Conservation (phyloP, 1,140 invertebrate species). For the Drosophila oshimai region DNA sequence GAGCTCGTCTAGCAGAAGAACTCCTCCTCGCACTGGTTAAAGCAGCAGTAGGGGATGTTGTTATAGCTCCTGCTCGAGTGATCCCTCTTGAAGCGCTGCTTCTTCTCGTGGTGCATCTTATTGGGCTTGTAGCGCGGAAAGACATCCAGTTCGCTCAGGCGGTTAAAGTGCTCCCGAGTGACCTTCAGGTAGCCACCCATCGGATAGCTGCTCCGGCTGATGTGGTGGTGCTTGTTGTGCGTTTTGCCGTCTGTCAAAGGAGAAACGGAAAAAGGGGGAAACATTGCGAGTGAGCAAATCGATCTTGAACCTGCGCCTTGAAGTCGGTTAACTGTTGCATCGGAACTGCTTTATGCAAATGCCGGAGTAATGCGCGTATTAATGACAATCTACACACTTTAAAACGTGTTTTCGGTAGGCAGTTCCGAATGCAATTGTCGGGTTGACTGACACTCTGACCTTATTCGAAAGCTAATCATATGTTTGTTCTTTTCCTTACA, state of each 20-base stretch:
- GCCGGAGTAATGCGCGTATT: background rate
- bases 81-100: slow-evolving; percentile 63
- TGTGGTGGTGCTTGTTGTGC: slow-evolving; percentile 47
- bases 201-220: slow-evolving; percentile 68
- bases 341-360: slow-evolving; percentile 62
- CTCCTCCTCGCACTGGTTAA: slow-evolving; percentile 66
- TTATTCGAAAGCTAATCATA: slow-evolving; percentile 37
- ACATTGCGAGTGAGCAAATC: slow-evolving; percentile 15
- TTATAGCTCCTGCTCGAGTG: slow-evolving; percentile 46
- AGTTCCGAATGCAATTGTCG: slow-evolving; percentile 54
- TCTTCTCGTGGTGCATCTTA: slow-evolving; percentile 58
- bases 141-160: slow-evolving; percentile 58
- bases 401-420: slow-evolving; percentile 29
- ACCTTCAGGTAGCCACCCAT: slow-evolving; percentile 74
- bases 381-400: slow-evolving; percentile 28
- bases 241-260: slow-evolving; percentile 50
- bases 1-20: slow-evolving; percentile 65
- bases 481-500: background rate
- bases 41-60: slow-evolving; percentile 77
- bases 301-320: slow-evolving; percentile 72
- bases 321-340: slow-evolving; percentile 58
- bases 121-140: slow-evolving; percentile 70
- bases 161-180: slow-evolving; percentile 54
- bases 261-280: slow-evolving; percentile 12
- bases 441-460: slow-evolving; percentile 74